These are phyloP conservation scores for Smittia aterrima DNA, from an alignment of 2,888 invertebrate genomes.

Conservation along the genomic window DNA sequence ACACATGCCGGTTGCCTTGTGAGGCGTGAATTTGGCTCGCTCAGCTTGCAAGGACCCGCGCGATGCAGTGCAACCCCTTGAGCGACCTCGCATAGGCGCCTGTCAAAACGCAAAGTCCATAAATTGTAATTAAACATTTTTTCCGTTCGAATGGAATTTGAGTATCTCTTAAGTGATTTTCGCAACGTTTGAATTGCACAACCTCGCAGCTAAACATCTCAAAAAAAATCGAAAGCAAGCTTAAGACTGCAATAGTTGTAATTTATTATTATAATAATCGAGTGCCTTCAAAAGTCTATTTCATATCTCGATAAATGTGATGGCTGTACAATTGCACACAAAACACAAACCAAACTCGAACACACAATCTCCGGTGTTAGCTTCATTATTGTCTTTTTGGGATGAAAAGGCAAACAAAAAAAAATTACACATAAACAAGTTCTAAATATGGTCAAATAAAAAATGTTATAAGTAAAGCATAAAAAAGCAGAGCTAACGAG, in stretches of 20 bases:
- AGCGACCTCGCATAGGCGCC: not conserved
- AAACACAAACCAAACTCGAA: not conserved
- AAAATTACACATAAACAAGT: conserved; percentile 22
- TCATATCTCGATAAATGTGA: conserved; percentile 27
- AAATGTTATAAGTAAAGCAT: not conserved
- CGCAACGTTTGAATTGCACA: conserved; percentile 18
- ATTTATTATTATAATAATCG: conserved; percentile 38
- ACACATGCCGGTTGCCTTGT: not conserved
- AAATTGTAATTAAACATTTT: conserved; percentile 41
- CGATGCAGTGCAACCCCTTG: not conserved
- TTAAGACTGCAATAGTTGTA: conserved; percentile 1
- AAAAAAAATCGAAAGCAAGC: conserved; percentile 10
- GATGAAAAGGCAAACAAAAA: not conserved
- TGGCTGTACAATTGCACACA: conserved; percentile 30
- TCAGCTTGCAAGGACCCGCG: not conserved
- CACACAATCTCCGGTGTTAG: conserved; percentile 18
- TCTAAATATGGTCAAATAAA: conserved; percentile 40
- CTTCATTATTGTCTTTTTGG: conserved; percentile 32
- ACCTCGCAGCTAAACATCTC: not conserved
- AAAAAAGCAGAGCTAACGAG: conserved; percentile 14
- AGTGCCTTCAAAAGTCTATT: conserved; percentile 31
- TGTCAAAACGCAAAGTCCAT: conserved; percentile 38
- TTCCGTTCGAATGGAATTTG: not conserved
- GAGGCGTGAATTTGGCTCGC: not conserved
- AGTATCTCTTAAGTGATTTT: conserved; percentile 22